These are phyloP conservation scores for Drosophila teissieri DNA, from an alignment of 1,140 invertebrate species.

Conservation along the genomic window DNA sequence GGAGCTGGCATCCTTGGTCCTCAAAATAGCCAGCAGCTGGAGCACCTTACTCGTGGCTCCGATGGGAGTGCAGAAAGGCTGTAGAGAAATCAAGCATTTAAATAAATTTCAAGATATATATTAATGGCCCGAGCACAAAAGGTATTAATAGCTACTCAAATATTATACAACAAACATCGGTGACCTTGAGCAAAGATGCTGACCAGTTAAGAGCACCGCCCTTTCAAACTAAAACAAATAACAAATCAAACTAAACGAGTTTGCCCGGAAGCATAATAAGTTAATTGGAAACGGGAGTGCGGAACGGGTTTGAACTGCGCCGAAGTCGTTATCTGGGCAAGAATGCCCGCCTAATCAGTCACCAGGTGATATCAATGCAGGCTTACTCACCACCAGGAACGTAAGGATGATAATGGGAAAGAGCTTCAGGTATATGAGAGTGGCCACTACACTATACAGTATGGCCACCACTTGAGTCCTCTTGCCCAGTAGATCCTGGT, in stretches of 20 bases:
- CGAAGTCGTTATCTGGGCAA: conserved; percentile 39
- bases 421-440: conserved; percentile 85
- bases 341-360: conserved; percentile 46
- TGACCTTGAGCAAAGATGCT: conserved; percentile 58
- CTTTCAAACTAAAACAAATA: conserved; percentile 1
- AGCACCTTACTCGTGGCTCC: conserved; percentile 89
- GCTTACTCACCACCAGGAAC: conserved; percentile 87
- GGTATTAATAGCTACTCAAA: conserved; percentile 67
- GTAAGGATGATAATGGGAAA: conserved; percentile 86
- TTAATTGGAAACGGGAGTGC: conserved; percentile 19
- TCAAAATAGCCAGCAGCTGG: conserved; percentile 88
- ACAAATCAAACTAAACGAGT: conserved; percentile 41
- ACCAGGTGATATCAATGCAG: conserved; percentile 10
- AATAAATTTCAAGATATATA: conserved; percentile 18
- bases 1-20: conserved; percentile 88
- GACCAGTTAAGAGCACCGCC: conserved; percentile 34
- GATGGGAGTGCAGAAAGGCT: conserved; percentile 90
- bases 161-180: conserved; percentile 66
- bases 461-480: conserved; percentile 84
- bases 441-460: conserved; percentile 85
- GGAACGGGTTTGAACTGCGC: conserved; percentile 46
- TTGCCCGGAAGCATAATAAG: conserved; percentile 49
- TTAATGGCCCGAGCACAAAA: conserved; percentile 34
- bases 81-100: conserved; percentile 34
- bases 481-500: conserved; percentile 86